Evolutionary conservation across 2,797 vertebrate genomes (phyloP).

Genomic region (Falco cherrug): DNA sequence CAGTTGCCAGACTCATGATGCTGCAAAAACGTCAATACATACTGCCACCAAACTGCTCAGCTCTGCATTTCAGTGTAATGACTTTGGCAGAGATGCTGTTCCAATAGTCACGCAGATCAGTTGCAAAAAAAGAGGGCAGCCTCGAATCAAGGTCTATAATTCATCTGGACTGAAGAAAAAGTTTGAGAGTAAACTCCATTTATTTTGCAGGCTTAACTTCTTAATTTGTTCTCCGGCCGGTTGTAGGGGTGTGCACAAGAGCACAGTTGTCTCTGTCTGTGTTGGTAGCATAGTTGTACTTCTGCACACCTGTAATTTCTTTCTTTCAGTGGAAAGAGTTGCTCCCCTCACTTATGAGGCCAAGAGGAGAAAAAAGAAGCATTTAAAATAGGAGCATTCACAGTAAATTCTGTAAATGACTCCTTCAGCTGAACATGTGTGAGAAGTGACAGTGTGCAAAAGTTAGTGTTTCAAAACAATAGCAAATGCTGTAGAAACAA

Average conservation of each 20-base stretch:
- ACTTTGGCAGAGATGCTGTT: conserved; percentile 74
- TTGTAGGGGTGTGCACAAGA: conserved; percentile 70
- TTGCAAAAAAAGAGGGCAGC: conserved; percentile 65
- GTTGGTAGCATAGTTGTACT: conserved; percentile 68
- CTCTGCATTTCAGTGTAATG: conserved; percentile 73
- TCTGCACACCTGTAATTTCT: conserved; percentile 70
- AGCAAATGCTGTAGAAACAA: conserved; percentile 65
- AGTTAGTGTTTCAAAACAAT: conserved; percentile 48
- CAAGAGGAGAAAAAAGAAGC: conserved; percentile 22
- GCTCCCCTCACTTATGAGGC: conserved; percentile 49
- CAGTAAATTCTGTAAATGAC: conserved; percentile 41
- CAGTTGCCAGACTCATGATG: conserved; percentile 74
- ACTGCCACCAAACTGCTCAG: conserved; percentile 73
- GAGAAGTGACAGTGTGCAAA: conserved; percentile 74
- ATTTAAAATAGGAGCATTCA: conserved; percentile 32
- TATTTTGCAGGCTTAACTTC: conserved; percentile 69
- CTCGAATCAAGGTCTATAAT: conserved; percentile 71
- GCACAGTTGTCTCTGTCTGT: conserved; percentile 72
- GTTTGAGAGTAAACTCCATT: conserved; percentile 60
- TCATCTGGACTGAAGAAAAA: conserved; percentile 70
- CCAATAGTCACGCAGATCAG: conserved; percentile 67
- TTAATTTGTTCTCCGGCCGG: conserved; percentile 67
- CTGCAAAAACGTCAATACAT: conserved; percentile 73
- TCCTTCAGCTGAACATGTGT: conserved; percentile 54
- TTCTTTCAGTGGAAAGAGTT: conserved; percentile 71